A percentile compares a stretch with the other conserved stretches of the same genome.
Evolutionary conservation across 2,797 vertebrate genomes (phyloP).

Genomic region (Echiichthys vipera): DNA sequence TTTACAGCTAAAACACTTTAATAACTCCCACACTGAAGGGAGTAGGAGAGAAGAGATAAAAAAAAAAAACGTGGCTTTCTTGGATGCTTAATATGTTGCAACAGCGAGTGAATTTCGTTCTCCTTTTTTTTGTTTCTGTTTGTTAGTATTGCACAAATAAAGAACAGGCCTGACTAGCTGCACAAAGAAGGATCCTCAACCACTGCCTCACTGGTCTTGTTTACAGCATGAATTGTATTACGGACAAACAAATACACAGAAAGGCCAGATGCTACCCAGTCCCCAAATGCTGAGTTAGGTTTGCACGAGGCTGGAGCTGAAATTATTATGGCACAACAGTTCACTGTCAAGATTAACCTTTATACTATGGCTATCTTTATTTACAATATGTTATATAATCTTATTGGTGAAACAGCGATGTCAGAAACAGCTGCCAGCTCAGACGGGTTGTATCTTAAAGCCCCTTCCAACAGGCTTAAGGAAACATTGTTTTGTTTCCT

Average conservation of each 20-base stretch:
- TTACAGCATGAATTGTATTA: slow-evolving; percentile 52
- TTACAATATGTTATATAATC: neutral
- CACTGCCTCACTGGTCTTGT: slow-evolving; percentile 41
- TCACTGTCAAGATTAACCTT: slow-evolving; percentile 14
- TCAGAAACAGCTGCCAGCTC: slow-evolving; percentile 16
- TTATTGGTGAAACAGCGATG: neutral
- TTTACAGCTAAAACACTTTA: slow-evolving; percentile 36
- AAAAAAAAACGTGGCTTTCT: slow-evolving; percentile 13
- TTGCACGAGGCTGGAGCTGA: neutral
- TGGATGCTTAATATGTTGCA: slow-evolving; percentile 7
- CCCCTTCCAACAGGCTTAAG: slow-evolving; percentile 2
- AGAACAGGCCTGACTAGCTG: slow-evolving; percentile 15
- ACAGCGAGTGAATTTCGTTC: slow-evolving; percentile 10
- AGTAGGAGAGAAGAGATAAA: neutral
- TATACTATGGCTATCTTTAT: neutral
- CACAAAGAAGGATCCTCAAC: slow-evolving; percentile 31
- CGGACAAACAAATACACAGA: slow-evolving; percentile 47
- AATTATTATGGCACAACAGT: slow-evolving; percentile 30
- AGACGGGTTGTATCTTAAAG: neutral
- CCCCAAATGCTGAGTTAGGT: slow-evolving; percentile 9
- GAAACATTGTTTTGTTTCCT: slow-evolving; percentile 38
- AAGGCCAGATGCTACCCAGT: slow-evolving; percentile 43
- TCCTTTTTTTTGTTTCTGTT: slow-evolving; percentile 22
- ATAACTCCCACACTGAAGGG: slow-evolving; percentile 19
- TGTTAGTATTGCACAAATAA: slow-evolving; percentile 45